Base-by-base conservation (phyloP, 2,797 vertebrate species). In the Clarias pachynema region DNA sequence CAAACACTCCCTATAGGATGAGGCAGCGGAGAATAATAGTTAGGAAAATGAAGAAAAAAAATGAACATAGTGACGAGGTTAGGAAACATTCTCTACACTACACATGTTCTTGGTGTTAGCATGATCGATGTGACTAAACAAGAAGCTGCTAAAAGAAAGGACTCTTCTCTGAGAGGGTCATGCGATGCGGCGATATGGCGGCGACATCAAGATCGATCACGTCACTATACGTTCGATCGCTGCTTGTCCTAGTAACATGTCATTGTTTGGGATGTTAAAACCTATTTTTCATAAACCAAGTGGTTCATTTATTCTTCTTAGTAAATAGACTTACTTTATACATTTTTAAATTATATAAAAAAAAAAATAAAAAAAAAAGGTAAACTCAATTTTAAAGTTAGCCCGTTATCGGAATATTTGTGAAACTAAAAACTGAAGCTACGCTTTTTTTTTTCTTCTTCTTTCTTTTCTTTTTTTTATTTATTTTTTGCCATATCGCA, bases 401-500 rank as follows among this genome's bases (percentile, higher is more conserved):
- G 26, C 2, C 31, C n/a, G 10, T 62, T 60, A 20, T 37, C 6
- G 37, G 44, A 44, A 80, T 20, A 29, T 49, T 0, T 53, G 24
- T n/a, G 20, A 79, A 79, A 65, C 60, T 49, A 80, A 34, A 37
- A 66, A 80, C 18, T 65, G 20, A 53, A 2, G n/a, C 29, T 53
- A 40, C n/a, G 0, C 9, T 18, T 4, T 20, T 74, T 66, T 26
- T 29, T 3, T 40, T 14, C 37, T 37, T 37, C 34, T 49, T 10
- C 0, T 53, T 14, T 53, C 12, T 14, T 53, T 49, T 49, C 10
- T 9, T 49, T 49, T 14, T 3, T 49, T 44, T 44, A 44, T 44
- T 75, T 5, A 37, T 31, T 22, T 22, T 31, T n/a, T 65, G 68
- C 68, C 81, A 60, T 72, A 82, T 82, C 81, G 15, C 81, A 59